A percentile compares a stretch with the other conserved stretches of the same genome.
phyloP scores from a whole-genome alignment of 2,113 vertebrate species.

The Boulengeromyrus knoepffleri region DNA sequence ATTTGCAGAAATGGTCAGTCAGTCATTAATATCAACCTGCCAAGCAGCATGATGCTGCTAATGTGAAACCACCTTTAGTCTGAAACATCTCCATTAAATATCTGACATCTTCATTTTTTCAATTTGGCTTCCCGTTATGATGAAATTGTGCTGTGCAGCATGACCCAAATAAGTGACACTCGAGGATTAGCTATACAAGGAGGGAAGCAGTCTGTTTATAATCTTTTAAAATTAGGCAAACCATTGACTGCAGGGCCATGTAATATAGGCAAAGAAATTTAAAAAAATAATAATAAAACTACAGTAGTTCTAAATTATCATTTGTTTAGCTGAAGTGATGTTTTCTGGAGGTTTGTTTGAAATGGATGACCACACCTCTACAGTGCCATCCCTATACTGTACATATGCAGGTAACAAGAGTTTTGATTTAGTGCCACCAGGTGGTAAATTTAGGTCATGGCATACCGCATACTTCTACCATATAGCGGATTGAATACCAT shows the following conservation, averaged over 20 bases:
- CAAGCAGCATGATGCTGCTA: conserved; percentile 5
- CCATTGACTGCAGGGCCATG: not conserved
- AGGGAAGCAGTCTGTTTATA: conserved; percentile 23
- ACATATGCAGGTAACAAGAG: not conserved
- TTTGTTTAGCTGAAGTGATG: not conserved
- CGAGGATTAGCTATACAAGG: conserved; percentile 4
- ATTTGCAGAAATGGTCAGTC: not conserved
- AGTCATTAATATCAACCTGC: conserved; percentile 16
- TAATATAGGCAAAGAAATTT: not conserved
- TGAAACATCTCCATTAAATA: conserved; percentile 9
- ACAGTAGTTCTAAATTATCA: not conserved
- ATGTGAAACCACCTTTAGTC: not conserved
- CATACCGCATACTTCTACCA: not conserved
- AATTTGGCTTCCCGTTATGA: conserved; percentile 20
- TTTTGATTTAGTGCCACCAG: conserved; percentile 13
- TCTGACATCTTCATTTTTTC: conserved; percentile 22
- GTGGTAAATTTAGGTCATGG: not conserved
- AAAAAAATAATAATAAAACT: not conserved
- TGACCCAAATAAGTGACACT: conserved; percentile 28
- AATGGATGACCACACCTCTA: not conserved
- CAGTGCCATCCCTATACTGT: not conserved
- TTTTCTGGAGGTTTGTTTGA: not conserved
- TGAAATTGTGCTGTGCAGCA: conserved; percentile 24
- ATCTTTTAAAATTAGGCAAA: conserved; percentile 25
- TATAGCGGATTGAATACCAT: not conserved